Base-by-base conservation (phyloP, 2,888 invertebrate genomes). In the Nomada ferruginata region DNA sequence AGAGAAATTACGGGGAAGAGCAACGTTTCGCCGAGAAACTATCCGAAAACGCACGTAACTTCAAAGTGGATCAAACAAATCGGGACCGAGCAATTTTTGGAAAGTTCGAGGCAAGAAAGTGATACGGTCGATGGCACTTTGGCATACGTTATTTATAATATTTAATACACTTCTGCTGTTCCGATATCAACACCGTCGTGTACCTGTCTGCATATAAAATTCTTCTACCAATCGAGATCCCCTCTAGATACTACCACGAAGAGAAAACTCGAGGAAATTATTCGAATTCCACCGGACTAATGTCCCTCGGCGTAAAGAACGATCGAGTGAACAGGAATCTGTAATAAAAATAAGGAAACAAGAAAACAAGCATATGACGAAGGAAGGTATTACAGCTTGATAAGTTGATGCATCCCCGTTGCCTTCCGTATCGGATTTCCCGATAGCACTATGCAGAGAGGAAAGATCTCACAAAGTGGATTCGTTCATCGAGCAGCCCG, bases 401-500 rank as follows among this genome's bases (percentile, higher is more conserved):
- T 87, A 88, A 85, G 83, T 85, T 82, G 88, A 86, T 88, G 87
- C 88, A 82, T 82, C 87, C 85, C 85, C 55, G 77, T 65, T 47
- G 73, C 52, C 83, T 81, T 83, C 57, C 76, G 86, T 88, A 88
- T 87, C 88, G 87, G 79, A 86, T 88, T 88, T 88, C 85, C 85
- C 76, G 83, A 82, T 85, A 88, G 83, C 83, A 73, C 75, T 61
- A 29, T 13, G 44, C 3, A 63, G 50, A 73, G 64, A 11, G 60
- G 72, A 53, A 72, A 73, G 76, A 72, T 88, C 86, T 74, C 81
- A 74, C 77, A 77, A 80, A 71, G 82, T 82, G 47, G 47, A 47
- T 11, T 13, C 79, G 79, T 50, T 65, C 74, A 47, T 23, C 61
- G 55, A 36, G 20, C 52, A 50, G 15, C 44, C 60, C 57, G 42